Evolutionary conservation across 1,140 invertebrate species (phyloP).

Genomic region (Cydia amplana): DNA sequence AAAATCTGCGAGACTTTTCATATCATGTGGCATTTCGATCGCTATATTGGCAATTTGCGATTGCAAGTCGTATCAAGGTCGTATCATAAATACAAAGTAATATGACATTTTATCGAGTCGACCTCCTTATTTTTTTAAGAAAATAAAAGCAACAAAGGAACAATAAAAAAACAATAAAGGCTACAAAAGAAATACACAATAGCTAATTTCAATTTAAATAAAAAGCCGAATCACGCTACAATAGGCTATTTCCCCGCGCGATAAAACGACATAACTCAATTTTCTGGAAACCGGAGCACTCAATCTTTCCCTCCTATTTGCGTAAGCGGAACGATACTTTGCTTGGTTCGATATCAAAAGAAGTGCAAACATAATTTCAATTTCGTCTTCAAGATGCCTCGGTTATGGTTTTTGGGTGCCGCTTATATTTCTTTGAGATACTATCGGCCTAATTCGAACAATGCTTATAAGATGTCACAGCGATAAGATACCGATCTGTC

Average conservation of each 20-base stretch:
- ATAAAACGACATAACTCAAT: slow-evolving; percentile 21
- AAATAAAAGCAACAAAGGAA: background rate
- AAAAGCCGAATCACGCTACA: background rate
- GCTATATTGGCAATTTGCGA: no score
- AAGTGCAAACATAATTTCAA: slow-evolving; percentile 10
- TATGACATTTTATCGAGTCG: no score
- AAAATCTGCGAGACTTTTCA: no score
- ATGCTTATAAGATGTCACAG: no score
- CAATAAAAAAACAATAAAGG: background rate
- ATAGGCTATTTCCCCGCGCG: background rate
- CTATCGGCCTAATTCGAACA: no score
- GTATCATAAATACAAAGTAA: no score
- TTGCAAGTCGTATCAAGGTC: no score
- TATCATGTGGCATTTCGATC: no score
- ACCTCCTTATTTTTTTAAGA: background rate
- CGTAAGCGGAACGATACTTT: slow-evolving; percentile 6
- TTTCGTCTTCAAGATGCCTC: background rate
- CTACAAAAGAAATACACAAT: background rate
- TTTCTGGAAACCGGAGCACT: background rate
- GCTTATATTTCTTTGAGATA: no score
- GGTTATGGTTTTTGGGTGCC: background rate
- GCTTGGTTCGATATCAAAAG: slow-evolving; percentile 20
- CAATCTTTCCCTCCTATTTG: slow-evolving; percentile 21
- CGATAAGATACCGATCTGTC: no score
- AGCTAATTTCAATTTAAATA: background rate